Conservation (phyloP, 2,888 invertebrate species). For the Balanococcus diminutus region DNA sequence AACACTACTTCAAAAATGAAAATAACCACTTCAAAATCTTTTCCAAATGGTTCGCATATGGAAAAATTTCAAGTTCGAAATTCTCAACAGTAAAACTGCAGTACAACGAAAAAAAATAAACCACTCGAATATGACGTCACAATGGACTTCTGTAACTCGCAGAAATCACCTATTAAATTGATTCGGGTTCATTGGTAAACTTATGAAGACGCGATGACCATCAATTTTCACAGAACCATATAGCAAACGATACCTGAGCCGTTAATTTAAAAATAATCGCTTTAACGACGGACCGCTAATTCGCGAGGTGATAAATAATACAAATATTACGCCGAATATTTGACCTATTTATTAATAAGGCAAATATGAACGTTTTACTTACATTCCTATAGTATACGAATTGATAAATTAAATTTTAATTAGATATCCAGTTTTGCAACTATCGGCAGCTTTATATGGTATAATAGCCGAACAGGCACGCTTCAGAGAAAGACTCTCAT, state of each 20-base stretch:
- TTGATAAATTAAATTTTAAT: constrained; percentile 37
- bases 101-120: background rate
- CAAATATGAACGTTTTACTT: background rate
- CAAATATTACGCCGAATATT: constrained; percentile 10
- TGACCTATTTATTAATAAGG: constrained; percentile 1
- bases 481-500: constrained; percentile 25
- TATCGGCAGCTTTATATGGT: constrained; percentile 26
- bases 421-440: constrained; percentile 32
- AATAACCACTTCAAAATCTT: background rate
- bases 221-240: background rate
- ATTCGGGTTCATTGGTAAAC: background rate
- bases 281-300: background rate
- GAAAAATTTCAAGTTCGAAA: background rate
- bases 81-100: background rate
- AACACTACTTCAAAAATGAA: background rate
- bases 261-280: background rate
- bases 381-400: background rate
- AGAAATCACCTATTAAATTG: background rate
- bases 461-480: constrained; percentile 8
- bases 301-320: background rate
- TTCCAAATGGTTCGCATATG: background rate
- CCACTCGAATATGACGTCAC: background rate
- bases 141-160: background rate
- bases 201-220: background rate
- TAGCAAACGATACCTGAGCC: background rate